Conservation (phyloP, 2,113 vertebrate genomes). For the Embiotoca jacksoni region DNA sequence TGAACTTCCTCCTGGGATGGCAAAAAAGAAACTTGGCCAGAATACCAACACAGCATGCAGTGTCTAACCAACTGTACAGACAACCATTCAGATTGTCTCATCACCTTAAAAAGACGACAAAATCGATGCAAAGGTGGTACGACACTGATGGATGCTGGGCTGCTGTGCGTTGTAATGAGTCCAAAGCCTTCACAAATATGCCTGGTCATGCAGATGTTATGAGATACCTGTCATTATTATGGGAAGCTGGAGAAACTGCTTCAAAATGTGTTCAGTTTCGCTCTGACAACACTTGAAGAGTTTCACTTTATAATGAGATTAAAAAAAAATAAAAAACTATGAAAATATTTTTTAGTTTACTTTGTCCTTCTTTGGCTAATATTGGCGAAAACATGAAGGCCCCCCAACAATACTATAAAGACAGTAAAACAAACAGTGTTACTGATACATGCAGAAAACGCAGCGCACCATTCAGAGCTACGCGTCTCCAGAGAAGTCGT, state of each 20-base stretch:
- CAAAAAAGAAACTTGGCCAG: conserved; percentile 49
- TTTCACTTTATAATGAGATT: conserved; percentile 7
- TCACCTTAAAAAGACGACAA: conserved; percentile 59
- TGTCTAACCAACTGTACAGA: conserved; percentile 51
- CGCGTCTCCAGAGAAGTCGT: conserved; percentile 1
- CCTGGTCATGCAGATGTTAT: conserved; percentile 32
- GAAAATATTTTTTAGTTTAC: neutral
- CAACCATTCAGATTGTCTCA: conserved; percentile 42
- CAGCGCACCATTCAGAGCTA: neutral
- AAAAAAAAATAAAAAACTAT: neutral
- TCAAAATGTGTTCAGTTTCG: conserved; percentile 9
- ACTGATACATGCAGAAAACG: neutral
- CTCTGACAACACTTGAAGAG: neutral
- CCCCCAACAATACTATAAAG: neutral
- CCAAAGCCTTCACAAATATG: conserved; percentile 14
- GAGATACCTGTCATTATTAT: conserved; percentile 9
- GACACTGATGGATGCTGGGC: conserved; percentile 19
- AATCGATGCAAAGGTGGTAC: conserved; percentile 39
- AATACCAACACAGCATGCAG: conserved; percentile 69
- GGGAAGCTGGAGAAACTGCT: neutral
- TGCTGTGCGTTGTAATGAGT: conserved; percentile 15
- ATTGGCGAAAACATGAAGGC: too few relatives aligned
- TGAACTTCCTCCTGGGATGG: conserved; percentile 74
- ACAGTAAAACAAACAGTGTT: neutral
- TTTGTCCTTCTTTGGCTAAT: too few relatives aligned